phyloP scores from a whole-genome alignment of 2,888 invertebrate species.

The Nomada ruficornis region DNA sequence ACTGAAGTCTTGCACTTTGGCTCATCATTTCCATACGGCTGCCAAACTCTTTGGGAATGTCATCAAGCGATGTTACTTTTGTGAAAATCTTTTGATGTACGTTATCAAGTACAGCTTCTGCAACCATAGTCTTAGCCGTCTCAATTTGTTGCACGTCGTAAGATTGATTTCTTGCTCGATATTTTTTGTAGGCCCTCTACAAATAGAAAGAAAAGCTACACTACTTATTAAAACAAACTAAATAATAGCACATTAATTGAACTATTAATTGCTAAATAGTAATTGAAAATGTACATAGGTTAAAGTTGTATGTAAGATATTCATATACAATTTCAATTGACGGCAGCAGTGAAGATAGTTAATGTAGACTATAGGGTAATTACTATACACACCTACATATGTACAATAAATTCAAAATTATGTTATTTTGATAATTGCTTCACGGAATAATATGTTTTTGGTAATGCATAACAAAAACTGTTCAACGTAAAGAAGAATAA shows the following conservation, averaged over 20 bases:
- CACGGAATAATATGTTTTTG: too few relatives aligned
- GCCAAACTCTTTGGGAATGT: constrained; percentile 71
- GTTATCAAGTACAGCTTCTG: constrained; percentile 69
- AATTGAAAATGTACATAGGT: too few relatives aligned
- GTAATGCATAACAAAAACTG: too few relatives aligned
- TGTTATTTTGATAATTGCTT: too few relatives aligned
- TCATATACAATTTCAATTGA: too few relatives aligned
- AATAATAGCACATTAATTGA: background rate
- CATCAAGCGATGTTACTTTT: constrained; percentile 59
- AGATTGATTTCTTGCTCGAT: constrained; percentile 51
- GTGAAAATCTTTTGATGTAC: constrained; percentile 70
- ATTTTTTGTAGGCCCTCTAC: constrained; percentile 66
- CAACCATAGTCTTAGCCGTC: constrained; percentile 65
- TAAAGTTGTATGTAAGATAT: too few relatives aligned
- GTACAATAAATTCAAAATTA: too few relatives aligned
- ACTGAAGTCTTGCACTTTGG: constrained; percentile 65
- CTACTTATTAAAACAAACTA: background rate
- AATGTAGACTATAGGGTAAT: too few relatives aligned
- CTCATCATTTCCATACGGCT: constrained; percentile 60
- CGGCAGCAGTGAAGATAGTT: too few relatives aligned
- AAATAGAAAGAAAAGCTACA: background rate
- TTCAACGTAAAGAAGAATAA: too few relatives aligned
- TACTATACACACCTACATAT: too few relatives aligned
- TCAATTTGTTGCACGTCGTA: constrained; percentile 46
- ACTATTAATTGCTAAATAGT: too few relatives aligned